These are phyloP conservation scores for Manis javanica DNA, from an alignment of 2,797 vertebrate species.

Conservation along the genomic window DNA sequence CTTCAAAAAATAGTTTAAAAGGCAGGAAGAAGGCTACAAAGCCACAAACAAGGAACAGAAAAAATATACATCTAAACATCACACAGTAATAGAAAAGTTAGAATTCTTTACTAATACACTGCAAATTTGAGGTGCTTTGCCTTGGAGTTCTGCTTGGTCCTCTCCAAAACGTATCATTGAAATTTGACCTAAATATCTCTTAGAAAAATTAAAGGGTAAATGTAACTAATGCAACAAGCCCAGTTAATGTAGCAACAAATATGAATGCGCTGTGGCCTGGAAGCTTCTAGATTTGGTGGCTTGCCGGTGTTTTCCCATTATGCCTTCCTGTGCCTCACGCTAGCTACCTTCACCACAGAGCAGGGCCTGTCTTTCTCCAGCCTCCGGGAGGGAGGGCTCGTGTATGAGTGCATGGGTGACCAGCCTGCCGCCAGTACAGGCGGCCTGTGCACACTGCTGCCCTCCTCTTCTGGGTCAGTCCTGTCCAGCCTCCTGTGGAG, in stretches of 20 bases:
- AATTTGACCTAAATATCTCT: background rate
- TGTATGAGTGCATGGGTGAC: background rate
- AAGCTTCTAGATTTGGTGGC: background rate
- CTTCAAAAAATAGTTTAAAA: background rate
- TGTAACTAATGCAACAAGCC: background rate
- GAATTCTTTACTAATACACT: background rate
- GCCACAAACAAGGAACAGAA: background rate
- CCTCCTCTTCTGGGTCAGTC: background rate
- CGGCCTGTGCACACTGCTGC: background rate
- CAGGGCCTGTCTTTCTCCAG: background rate
- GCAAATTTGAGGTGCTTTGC: background rate
- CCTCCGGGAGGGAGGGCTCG: background rate
- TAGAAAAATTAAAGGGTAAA: background rate
- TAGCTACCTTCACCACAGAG: background rate
- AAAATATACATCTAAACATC: background rate
- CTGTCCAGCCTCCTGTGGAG: background rate
- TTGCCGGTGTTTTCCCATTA: background rate
- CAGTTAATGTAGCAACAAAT: background rate
- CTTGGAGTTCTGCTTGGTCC: background rate
- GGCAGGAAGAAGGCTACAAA: background rate
- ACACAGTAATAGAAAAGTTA: background rate
- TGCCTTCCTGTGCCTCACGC: background rate
- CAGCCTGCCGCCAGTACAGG: background rate
- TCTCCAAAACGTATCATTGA: background rate
- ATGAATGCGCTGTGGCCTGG: too few relatives aligned